phyloP scores from a whole-genome alignment of 2,797 vertebrate genomes.

The Mormyrops boulengeri region DNA sequence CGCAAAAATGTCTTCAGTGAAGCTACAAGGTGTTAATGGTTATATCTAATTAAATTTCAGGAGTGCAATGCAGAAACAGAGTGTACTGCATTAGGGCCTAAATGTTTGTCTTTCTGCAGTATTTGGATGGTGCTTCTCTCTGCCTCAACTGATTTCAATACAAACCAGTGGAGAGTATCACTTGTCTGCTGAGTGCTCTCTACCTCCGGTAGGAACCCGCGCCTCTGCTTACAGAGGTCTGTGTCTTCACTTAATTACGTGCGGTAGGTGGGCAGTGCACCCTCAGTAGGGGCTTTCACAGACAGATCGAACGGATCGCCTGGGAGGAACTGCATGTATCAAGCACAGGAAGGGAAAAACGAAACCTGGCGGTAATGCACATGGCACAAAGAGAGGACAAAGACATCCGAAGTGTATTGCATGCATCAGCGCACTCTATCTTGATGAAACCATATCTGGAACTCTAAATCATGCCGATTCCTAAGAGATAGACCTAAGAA shows the following conservation, averaged over 20 bases:
- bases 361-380: background rate
- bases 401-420: background rate
- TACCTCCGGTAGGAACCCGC: background rate
- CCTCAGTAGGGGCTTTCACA: background rate
- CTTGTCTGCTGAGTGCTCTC: background rate
- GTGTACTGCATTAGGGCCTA: background rate
- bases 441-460: background rate
- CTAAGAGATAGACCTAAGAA: background rate
- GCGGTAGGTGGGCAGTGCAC: background rate
- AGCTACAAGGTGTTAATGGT: conserved; percentile 1
- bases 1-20: background rate
- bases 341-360: background rate
- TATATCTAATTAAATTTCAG: background rate
- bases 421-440: background rate
- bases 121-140: conserved; percentile 2
- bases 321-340: background rate
- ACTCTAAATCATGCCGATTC: background rate
- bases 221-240: background rate
- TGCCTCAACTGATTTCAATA: conserved; percentile 2
- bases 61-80: background rate
- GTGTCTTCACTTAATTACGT: conserved; percentile 5
- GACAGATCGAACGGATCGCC: background rate
- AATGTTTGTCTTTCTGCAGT: background rate
- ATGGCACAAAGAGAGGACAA: background rate
- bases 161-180: background rate